These are phyloP conservation scores for Leptobrachium leishanense DNA, from an alignment of 2,113 vertebrate genomes.

Conservation along the genomic window DNA sequence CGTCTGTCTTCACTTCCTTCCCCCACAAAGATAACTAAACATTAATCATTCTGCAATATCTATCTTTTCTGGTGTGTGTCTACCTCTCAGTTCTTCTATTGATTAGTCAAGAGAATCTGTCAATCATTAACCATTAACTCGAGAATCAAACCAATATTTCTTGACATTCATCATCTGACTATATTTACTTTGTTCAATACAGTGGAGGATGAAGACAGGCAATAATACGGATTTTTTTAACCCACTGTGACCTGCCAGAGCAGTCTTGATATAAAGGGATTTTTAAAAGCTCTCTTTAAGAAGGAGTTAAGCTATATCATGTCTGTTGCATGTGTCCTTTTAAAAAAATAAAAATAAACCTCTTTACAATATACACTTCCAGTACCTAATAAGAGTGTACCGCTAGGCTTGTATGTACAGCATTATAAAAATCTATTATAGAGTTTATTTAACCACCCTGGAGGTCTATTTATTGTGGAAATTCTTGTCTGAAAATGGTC, in stretches of 20 bases:
- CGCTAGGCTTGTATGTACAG: too few species aligned
- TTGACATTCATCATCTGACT: constrained; percentile 35
- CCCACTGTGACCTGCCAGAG: neutral
- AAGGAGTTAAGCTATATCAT: too few species aligned
- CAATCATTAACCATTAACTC: constrained; percentile 43
- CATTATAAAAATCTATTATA: too few species aligned
- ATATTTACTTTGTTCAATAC: constrained; percentile 18
- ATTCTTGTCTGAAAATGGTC: too few species aligned
- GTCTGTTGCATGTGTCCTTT: too few species aligned
- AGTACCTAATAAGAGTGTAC: too few species aligned
- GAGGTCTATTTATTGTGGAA: too few species aligned
- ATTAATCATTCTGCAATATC: constrained; percentile 46
- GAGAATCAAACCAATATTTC: constrained; percentile 35
- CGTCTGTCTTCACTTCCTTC: constrained; percentile 36
- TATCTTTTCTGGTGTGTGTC: constrained; percentile 22
- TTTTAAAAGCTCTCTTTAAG: too few species aligned
- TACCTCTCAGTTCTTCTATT: constrained; percentile 33
- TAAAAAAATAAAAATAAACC: too few species aligned
- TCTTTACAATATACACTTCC: too few species aligned
- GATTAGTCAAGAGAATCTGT: constrained; percentile 32
- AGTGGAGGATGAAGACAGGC: neutral
- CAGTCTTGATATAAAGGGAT: too few species aligned
- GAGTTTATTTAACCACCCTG: too few species aligned
- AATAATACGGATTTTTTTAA: neutral
- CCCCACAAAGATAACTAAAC: constrained; percentile 24